phyloP scores from a whole-genome alignment of 2,113 vertebrate species.

The Glaucidium brasilianum region DNA sequence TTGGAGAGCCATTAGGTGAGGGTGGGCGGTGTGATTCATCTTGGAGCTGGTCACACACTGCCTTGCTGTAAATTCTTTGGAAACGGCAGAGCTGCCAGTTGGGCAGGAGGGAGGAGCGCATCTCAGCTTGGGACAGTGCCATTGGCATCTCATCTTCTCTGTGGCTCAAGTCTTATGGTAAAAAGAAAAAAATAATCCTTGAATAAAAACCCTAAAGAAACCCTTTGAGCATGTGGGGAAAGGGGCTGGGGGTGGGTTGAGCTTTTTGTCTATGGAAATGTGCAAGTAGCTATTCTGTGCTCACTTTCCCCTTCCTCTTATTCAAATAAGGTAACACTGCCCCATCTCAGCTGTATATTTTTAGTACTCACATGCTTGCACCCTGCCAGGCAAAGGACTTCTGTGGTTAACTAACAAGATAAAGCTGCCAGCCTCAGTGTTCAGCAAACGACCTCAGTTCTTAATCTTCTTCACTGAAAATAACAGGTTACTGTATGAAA shows the following conservation, averaged over 20 bases:
- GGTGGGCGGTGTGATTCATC: not conserved
- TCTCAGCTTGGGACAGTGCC: not conserved
- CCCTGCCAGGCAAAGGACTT: conserved; percentile 2
- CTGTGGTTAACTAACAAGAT: conserved; percentile 5
- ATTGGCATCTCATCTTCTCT: not conserved
- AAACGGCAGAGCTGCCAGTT: not conserved
- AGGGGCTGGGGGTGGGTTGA: not conserved
- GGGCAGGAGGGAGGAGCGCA: not conserved
- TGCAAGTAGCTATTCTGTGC: not conserved
- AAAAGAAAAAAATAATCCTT: too few relatives aligned
- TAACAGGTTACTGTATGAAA: not conserved
- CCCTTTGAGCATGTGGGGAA: not conserved
- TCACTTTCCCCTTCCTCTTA: not conserved
- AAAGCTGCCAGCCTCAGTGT: conserved; percentile 6
- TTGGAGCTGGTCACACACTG: not conserved
- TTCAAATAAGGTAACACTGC: not conserved
- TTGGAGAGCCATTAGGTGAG: not conserved
- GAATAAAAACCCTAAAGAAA: not conserved
- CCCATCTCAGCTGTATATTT: not conserved
- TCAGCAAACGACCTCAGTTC: conserved; percentile 1
- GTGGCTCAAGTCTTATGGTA: not conserved
- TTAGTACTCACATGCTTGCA: not conserved
- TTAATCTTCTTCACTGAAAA: conserved; percentile 36
- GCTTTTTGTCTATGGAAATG: not conserved
- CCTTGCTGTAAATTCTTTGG: not conserved